phyloP scores from a whole-genome alignment of 2,113 vertebrate genomes.

The Maylandia zebra region DNA sequence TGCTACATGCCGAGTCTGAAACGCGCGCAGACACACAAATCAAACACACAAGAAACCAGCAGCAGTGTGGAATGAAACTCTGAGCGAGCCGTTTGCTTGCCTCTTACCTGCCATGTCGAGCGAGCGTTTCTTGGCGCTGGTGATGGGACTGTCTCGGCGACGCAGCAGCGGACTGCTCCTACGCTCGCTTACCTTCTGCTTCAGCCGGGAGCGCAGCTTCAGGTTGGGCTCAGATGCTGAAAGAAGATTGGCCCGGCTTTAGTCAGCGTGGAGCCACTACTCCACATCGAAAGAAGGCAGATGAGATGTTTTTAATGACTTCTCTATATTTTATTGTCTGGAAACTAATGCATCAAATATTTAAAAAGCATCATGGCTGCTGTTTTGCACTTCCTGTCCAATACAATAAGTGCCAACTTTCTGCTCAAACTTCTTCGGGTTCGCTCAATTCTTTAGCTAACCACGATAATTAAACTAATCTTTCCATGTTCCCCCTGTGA shows the following conservation, averaged over 20 bases:
- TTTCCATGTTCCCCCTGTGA: not conserved
- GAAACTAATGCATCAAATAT: not conserved
- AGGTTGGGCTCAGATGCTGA: conserved; percentile 93
- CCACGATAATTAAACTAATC: not conserved
- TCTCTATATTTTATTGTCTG: not conserved
- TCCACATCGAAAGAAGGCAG: not conserved
- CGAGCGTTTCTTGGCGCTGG: conserved; percentile 86
- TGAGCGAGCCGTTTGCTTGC: not conserved
- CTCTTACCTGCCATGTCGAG: conserved; percentile 82
- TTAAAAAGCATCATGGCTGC: not conserved
- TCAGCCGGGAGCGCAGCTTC: conserved; percentile 89
- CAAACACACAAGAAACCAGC: not conserved
- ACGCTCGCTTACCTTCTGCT: conserved; percentile 92
- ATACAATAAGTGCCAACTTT: not conserved
- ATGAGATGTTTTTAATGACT: not conserved
- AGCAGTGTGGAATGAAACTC: fast-evolving
- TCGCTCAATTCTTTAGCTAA: not conserved
- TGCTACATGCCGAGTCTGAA: conserved; percentile 89
- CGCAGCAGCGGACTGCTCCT: conserved; percentile 89
- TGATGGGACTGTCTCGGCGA: conserved; percentile 82
- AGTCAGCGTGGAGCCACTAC: not conserved
- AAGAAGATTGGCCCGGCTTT: not conserved
- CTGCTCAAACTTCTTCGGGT: not conserved
- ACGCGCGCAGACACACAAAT: not conserved
- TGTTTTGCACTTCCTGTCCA: not conserved